Conservation (phyloP, 2,888 invertebrate genomes). For the Tribolium freemani region DNA sequence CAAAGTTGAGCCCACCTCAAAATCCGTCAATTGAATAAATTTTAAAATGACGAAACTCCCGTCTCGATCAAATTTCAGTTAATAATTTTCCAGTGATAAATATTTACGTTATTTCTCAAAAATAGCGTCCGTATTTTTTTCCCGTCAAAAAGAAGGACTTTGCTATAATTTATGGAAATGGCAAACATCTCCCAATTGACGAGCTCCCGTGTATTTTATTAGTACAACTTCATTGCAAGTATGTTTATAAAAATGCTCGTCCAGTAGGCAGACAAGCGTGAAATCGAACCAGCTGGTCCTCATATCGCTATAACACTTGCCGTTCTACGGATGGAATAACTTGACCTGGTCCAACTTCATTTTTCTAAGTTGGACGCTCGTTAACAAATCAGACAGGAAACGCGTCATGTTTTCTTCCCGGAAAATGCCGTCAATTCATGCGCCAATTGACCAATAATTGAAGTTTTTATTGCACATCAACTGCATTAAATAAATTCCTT, state of each 20-base stretch:
- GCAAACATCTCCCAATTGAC: background rate
- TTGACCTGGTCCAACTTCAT: slow-evolving; percentile 20
- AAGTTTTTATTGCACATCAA: background rate
- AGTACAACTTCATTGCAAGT: slow-evolving; percentile 17
- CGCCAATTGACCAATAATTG: background rate
- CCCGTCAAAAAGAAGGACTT: background rate
- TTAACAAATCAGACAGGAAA: slow-evolving; percentile 23
- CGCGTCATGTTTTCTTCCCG: slow-evolving; percentile 24
- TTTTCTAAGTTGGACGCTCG: slow-evolving; percentile 13
- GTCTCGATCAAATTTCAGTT: background rate
- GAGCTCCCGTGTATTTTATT: slow-evolving; percentile 20
- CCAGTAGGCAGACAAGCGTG: slow-evolving; percentile 45
- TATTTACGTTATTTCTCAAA: background rate
- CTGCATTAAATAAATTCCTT: background rate
- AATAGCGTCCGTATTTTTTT: background rate
- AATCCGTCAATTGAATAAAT: background rate
- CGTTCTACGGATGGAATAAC: slow-evolving; percentile 33
- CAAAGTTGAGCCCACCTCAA: background rate
- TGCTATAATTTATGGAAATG: background rate
- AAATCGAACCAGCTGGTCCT: slow-evolving; percentile 45
- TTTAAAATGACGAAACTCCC: background rate
- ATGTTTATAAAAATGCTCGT: slow-evolving; percentile 34
- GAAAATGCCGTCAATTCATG: slow-evolving; percentile 23
- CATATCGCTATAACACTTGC: slow-evolving; percentile 39
- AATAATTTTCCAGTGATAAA: background rate